Percentiles rank a stretch among this genome's conserved stretches.
Evolutionary conservation across 2,113 vertebrate genomes (phyloP).

Genomic region (Gallinago media): DNA sequence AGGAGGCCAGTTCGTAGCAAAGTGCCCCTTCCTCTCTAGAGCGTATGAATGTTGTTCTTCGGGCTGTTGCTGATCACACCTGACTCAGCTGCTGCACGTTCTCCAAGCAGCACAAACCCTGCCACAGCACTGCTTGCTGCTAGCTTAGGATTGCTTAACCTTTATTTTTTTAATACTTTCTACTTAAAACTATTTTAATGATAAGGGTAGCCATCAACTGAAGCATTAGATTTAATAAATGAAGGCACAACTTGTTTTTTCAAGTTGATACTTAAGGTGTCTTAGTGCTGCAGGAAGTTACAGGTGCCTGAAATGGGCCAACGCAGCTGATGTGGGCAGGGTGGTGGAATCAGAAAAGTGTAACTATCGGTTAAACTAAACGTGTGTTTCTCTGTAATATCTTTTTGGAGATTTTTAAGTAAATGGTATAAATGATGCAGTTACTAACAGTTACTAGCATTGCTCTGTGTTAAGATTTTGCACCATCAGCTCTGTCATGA

Average conservation of each 20-base stretch:
- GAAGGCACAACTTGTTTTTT: not conserved
- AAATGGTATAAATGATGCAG: not conserved
- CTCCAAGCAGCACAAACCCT: not conserved
- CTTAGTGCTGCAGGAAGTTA: not conserved
- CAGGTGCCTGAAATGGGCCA: not conserved
- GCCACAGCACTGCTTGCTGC: not conserved
- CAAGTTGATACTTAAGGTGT: not conserved
- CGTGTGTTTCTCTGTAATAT: not conserved
- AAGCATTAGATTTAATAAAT: not conserved
- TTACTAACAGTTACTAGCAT: not conserved
- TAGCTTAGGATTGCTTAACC: not conserved
- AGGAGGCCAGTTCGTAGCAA: not conserved
- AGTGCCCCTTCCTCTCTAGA: not conserved
- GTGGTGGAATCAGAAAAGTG: not conserved
- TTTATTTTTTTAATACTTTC: not conserved
- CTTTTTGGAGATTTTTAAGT: not conserved
- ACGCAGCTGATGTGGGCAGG: not conserved
- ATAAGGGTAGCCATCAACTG: not conserved
- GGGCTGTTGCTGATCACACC: no score
- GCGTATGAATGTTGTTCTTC: rapidly evolving
- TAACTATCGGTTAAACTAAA: not conserved
- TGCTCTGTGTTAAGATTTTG: not conserved
- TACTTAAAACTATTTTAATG: not conserved
- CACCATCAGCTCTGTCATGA: not conserved
- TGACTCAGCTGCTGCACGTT: not conserved